Percentiles rank a stretch among this genome's conserved stretches.
phyloP scores from a whole-genome alignment of 2,888 invertebrate species.

The Agrochola circellaris region DNA sequence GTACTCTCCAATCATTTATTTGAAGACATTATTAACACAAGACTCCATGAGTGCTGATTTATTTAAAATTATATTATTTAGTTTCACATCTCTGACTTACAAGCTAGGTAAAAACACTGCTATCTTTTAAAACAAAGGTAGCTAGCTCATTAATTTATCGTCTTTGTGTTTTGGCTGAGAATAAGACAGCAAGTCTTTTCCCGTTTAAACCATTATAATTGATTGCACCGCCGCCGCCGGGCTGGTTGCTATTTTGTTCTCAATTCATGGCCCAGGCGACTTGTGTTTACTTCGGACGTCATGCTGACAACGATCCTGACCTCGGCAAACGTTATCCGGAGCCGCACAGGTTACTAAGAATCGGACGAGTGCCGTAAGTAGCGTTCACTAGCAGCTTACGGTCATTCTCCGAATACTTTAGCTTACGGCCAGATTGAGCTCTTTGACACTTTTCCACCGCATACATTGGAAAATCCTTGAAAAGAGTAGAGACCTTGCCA shows the following conservation, averaged over 20 bases:
- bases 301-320: too few relatives aligned
- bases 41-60: not conserved
- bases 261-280: not conserved
- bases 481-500: not conserved
- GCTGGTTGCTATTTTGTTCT: not conserved
- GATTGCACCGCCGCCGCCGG: not conserved
- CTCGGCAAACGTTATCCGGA: not conserved
- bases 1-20: not conserved
- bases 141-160: constrained; percentile 43
- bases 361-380: not conserved
- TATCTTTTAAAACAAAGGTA: constrained; percentile 34
- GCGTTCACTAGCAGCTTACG: not conserved
- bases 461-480: not conserved
- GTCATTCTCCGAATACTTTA: not conserved
- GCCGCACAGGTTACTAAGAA: not conserved
- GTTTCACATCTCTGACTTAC: not conserved
- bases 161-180: constrained; percentile 38
- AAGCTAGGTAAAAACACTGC: constrained; percentile 7
- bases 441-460: not conserved
- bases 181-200: constrained; percentile 32
- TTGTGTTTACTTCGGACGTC: not conserved
- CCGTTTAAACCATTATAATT: constrained; percentile 29
- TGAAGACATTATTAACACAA: not conserved
- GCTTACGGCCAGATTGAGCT: not conserved
- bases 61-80: constrained; percentile 8